Evolutionary conservation across 2,797 vertebrate genomes (phyloP).

Genomic region (Esox masquinongy): DNA sequence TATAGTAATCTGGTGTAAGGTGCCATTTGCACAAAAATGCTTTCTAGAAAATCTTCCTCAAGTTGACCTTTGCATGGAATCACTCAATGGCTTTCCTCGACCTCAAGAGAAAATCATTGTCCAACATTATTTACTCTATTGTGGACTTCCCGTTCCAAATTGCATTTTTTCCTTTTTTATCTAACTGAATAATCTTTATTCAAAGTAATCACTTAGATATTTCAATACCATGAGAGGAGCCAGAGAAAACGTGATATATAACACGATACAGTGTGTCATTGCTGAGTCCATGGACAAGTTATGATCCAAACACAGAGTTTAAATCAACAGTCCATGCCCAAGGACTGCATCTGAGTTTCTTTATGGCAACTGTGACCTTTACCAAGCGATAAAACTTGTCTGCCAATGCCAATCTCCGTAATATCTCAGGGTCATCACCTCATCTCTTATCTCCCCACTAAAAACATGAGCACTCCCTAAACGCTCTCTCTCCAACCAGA

Average conservation of each 20-base stretch:
- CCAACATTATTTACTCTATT: background rate
- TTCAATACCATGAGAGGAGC: background rate
- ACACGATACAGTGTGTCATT: background rate
- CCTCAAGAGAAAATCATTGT: background rate
- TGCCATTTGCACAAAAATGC: no score
- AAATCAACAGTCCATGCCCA: constrained; percentile 53
- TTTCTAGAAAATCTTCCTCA: no score
- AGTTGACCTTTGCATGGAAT: no score
- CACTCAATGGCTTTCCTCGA: background rate
- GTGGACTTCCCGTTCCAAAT: background rate
- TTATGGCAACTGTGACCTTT: constrained; percentile 65
- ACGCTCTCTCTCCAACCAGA: constrained; percentile 63
- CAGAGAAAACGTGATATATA: background rate
- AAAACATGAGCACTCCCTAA: constrained; percentile 59
- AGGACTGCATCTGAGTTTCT: constrained; percentile 48
- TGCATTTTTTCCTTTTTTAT: background rate
- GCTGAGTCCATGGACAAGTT: constrained; percentile 24
- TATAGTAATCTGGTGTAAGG: no score
- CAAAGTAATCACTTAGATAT: background rate
- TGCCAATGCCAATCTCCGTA: constrained; percentile 57
- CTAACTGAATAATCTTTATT: background rate
- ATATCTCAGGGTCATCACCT: constrained; percentile 57
- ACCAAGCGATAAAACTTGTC: constrained; percentile 54
- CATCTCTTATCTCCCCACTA: constrained; percentile 64
- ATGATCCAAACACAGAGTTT: constrained; percentile 46